phyloP scores from a whole-genome alignment of 2,888 invertebrate species.

The Penaeus monodon region DNA sequence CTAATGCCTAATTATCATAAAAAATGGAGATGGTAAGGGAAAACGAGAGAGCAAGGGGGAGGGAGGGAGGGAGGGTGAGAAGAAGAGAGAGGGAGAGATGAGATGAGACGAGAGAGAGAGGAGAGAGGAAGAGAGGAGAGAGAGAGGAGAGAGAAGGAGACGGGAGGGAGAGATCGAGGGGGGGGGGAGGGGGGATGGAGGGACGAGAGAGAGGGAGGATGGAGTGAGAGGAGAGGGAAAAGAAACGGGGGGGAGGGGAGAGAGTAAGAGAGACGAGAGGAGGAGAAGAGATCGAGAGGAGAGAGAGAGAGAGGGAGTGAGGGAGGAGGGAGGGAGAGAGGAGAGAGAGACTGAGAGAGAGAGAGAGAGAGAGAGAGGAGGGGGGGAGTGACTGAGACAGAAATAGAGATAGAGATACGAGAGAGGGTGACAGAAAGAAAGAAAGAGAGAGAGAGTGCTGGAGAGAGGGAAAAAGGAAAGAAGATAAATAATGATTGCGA shows the following conservation, averaged over 20 bases:
- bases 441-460: not conserved
- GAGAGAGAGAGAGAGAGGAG: slow-evolving; percentile 11
- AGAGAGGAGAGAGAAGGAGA: not conserved
- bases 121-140: too few species aligned
- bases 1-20: too few species aligned
- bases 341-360: slow-evolving; percentile 17
- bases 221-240: not conserved
- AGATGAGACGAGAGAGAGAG: too few species aligned
- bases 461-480: too few species aligned
- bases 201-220: slow-evolving; percentile 14
- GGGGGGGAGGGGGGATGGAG: not conserved
- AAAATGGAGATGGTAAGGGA: too few species aligned
- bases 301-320: slow-evolving; percentile 6
- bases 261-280: not conserved
- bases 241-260: not conserved
- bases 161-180: slow-evolving; percentile 9
- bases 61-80: too few species aligned
- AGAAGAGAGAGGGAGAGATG: too few species aligned
- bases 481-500: too few species aligned
- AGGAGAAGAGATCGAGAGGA: not conserved
- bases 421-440: too few species aligned
- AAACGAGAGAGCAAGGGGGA: too few species aligned
- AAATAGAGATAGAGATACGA: too few species aligned
- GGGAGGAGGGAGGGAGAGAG: not conserved
- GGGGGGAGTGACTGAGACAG: too few species aligned